phyloP scores from a whole-genome alignment of 2,797 vertebrate species.

The Alfaro cultratus region DNA sequence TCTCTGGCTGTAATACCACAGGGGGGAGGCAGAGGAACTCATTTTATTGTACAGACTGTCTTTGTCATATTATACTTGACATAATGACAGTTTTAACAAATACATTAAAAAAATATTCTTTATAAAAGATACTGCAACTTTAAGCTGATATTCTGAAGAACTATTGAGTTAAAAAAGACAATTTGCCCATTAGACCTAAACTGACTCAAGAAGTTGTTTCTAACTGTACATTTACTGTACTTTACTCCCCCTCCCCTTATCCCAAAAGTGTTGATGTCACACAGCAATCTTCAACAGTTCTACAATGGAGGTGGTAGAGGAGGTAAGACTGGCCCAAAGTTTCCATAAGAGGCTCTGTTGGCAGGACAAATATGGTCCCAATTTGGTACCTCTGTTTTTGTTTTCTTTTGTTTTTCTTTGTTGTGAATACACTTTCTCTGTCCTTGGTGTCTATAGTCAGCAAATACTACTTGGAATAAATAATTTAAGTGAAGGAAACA shows the following conservation, averaged over 20 bases:
- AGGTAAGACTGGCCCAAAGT: conserved; percentile 81
- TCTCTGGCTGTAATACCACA: too few relatives aligned
- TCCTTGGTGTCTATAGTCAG: conserved; percentile 65
- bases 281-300: conserved; percentile 86
- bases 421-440: conserved; percentile 57
- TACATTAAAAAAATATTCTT: too few relatives aligned
- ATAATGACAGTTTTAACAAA: too few relatives aligned
- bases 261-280: conserved; percentile 85
- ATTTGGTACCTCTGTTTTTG: conserved; percentile 39
- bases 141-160: neutral
- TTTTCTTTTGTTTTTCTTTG: conserved; percentile 9
- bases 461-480: conserved; percentile 27
- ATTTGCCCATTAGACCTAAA: neutral
- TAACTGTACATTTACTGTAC: conserved; percentile 81
- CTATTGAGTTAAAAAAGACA: neutral
- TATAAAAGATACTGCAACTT: too few relatives aligned
- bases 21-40: too few relatives aligned
- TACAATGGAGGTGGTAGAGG: conserved; percentile 89
- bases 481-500: conserved; percentile 16
- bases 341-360: conserved; percentile 50
- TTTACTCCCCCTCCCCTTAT: conserved; percentile 64
- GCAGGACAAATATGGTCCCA: conserved; percentile 45
- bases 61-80: too few relatives aligned
- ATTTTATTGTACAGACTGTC: too few relatives aligned
- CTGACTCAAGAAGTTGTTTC: conserved; percentile 59